Evolutionary conservation across 2,797 vertebrate genomes (phyloP), one percentile per base, ranked within the genome.

Genomic region (Simalia tracyae): DNA sequence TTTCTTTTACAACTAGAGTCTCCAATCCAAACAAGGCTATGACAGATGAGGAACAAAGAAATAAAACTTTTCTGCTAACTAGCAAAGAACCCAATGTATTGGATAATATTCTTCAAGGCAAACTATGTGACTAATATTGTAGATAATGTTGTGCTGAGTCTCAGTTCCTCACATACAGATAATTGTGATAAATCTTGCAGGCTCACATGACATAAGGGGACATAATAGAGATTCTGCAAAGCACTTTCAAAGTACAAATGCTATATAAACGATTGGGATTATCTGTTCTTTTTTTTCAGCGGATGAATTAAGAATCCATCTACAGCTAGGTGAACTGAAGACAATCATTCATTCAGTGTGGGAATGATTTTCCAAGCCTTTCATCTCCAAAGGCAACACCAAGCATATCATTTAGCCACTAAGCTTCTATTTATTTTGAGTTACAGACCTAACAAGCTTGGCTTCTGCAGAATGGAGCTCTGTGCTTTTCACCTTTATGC

Each of bases 351-450:
- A 88, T 89, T 81, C 68, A 88, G 46, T 88, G 46, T 54, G 46
- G 81, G 86, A 88, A 91, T 88, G 86, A 63, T 87, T 91, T 91
- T 88, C 66, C 42, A 81, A 22, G 76, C 57, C 57, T 19, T n/a
- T 63, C 91, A 91, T 81, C 36, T 84, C 68, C 46, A 81, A 60
- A 91, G 68, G 6, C 42, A 68, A 56, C n/a, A 54, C 57, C 63
- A 87, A 59, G 31, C 84, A 76, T n/a, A 63, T 88, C 28, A 84
- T 88, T 81, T 88, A 84, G 59, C 46, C 6, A 81, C n/a, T 46
- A 91, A n/a, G 22, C 26, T 63, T 91, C 28, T 81, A 76, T 87
- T 88, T 91, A 88, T 87, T 88, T 91, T 42, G 56, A 60, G n/a
- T 46, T 63, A 31, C 66, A 56, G 57, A 87, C 59, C 42, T 88